Evolutionary conservation across 1,140 invertebrate genomes (phyloP), one percentile per base, ranked within the genome.

Genomic region (Hestina assimilis): DNA sequence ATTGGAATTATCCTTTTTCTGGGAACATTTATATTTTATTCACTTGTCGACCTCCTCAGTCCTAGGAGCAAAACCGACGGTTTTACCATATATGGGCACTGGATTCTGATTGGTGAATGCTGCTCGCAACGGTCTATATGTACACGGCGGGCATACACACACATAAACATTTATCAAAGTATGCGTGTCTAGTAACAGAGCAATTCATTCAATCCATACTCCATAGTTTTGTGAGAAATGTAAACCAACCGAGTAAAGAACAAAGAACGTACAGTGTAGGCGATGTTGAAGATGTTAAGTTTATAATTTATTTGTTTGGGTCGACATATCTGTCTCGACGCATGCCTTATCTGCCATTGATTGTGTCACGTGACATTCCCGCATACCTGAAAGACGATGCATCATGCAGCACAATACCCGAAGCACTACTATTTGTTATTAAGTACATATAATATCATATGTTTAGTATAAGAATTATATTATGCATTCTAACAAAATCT

Each of bases 51-150:
- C 57, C 69, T 75, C 88, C 80, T 82, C 79, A 74, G 48, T 59
- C 45, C 81, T 82, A 74, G 62, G 52, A 76, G 81, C 83, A 86
- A 62, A n/a, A 86, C 87, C 87, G 90, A 89, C 88, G 89, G 90
- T 90, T 91, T 92, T 92, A 91, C 93, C 92, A 93, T 93, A 93
- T 93, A 93, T 93, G 92, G 93, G 91, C 92, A 93, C 92, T 92
- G 92, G 92, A 50, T 54, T 51, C 31, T 66, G 63, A 93, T 94
- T 94, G 93, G 93, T 89, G 69, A 69, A 87, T 62, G 66, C n/a
- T n/a, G n/a, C 66, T 48, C 68, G 62, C 79, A 79, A 77, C 77
- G 72, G 79, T 78, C 72, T 66, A 63, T 80, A 71, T 59, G 56
- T 68, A 83, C 67, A 72, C 58, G 57, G 52, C 66, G 55, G 68